phyloP scores from a whole-genome alignment of 2,888 invertebrate genomes.

The Pterostichus madidus region DNA sequence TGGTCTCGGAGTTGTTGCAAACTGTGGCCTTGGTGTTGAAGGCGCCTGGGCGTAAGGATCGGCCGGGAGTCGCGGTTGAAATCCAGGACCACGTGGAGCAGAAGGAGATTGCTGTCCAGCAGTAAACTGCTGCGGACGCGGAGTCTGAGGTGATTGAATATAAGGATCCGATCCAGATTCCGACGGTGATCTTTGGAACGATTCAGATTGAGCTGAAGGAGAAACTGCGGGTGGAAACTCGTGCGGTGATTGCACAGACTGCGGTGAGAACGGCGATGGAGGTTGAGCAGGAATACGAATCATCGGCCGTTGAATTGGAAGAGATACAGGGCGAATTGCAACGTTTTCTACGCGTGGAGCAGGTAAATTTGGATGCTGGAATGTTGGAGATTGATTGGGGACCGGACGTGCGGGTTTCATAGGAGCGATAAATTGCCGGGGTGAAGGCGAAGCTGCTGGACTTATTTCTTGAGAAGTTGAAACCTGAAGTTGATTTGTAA shows the following conservation, averaged over 20 bases:
- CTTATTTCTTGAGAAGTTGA: constrained; percentile 73
- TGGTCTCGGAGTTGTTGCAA: constrained; percentile 73
- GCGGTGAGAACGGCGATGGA: constrained; percentile 77
- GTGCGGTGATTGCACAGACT: constrained; percentile 77
- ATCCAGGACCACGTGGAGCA: constrained; percentile 70
- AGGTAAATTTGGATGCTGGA: constrained; percentile 73
- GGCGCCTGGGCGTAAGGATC: constrained; percentile 79
- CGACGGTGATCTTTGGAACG: constrained; percentile 68
- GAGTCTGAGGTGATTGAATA: constrained; percentile 75
- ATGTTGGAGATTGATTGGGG: constrained; percentile 70
- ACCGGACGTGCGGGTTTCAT: constrained; percentile 73
- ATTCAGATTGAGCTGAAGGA: constrained; percentile 68
- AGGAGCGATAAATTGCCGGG: constrained; percentile 73
- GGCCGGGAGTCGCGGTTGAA: constrained; percentile 71
- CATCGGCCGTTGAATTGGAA: constrained; percentile 70
- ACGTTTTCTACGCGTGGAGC: constrained; percentile 69
- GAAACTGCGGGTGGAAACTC: constrained; percentile 73
- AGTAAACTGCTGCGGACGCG: constrained; percentile 73
- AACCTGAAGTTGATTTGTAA: constrained; percentile 71
- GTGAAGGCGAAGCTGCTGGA: constrained; percentile 73
- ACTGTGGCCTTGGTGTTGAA: constrained; percentile 79
- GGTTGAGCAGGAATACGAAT: constrained; percentile 73
- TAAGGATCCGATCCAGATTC: constrained; percentile 71
- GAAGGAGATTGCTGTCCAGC: constrained; percentile 71
- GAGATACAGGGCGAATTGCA: constrained; percentile 69